These are phyloP conservation scores for Adineta ricciae DNA, from an alignment of 2,888 invertebrate species.

Conservation along the genomic window DNA sequence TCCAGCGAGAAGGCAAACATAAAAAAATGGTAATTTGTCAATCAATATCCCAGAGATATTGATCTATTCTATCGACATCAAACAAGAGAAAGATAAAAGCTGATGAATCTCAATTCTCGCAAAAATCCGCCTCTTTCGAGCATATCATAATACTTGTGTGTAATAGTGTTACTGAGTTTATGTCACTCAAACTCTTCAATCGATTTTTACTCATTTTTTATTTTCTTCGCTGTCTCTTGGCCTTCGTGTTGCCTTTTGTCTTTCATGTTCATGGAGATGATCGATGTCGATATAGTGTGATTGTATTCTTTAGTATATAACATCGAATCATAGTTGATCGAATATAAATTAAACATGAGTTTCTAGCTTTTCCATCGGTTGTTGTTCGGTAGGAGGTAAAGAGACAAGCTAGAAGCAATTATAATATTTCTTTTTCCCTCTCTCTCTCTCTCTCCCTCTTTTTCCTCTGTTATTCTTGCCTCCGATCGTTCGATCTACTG, in stretches of 20 bases:
- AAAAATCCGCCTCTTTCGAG: neutral
- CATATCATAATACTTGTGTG: neutral
- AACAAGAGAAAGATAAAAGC: neutral
- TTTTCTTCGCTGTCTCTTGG: neutral
- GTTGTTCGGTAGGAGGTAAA: neutral
- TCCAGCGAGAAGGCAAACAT: neutral
- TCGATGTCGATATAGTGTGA: neutral
- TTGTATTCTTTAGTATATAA: neutral
- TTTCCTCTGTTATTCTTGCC: neutral
- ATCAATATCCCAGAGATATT: slow-evolving; percentile 15
- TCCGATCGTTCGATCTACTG: slow-evolving; percentile 1
- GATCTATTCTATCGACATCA: neutral
- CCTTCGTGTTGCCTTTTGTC: no score
- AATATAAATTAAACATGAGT: slow-evolving; percentile 2
- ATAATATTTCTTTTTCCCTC: neutral
- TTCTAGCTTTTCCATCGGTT: neutral
- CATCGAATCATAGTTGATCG: neutral
- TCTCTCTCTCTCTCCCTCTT: neutral
- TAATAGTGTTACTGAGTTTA: neutral
- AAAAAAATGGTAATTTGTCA: slow-evolving; percentile 8
- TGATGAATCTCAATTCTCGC: neutral
- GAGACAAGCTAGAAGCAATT: neutral
- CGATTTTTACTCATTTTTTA: neutral
- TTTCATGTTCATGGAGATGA: neutral
- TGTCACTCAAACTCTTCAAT: neutral